Percentiles rank a stretch among this genome's conserved stretches.
These are phyloP conservation scores for Pavo muticus DNA, from an alignment of 2,113 vertebrate genomes.

Conservation along the genomic window DNA sequence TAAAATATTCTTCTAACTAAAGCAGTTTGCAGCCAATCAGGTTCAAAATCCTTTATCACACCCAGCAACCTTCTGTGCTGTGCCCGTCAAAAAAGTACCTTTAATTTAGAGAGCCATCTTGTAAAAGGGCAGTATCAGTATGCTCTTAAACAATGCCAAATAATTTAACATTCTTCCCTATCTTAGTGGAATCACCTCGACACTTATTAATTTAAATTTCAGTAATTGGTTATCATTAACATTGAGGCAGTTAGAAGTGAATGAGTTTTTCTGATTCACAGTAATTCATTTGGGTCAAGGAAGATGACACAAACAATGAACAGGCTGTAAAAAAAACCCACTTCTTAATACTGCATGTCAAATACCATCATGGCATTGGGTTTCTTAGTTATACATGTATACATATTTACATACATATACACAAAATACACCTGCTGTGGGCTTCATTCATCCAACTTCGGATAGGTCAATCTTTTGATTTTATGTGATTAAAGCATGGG, in stretches of 20 bases:
- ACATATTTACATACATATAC: not conserved
- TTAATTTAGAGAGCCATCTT: not conserved
- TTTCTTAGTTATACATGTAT: not conserved
- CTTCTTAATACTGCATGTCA: not conserved
- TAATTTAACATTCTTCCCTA: not conserved
- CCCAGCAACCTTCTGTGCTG: not conserved
- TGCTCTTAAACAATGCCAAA: not conserved
- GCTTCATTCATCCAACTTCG: not conserved
- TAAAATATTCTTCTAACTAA: not conserved
- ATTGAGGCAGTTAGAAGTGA: not conserved
- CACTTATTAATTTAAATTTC: not conserved
- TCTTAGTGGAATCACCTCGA: not conserved
- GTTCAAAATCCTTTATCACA: slow-evolving; percentile 6
- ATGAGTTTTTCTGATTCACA: not conserved
- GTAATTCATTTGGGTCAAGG: not conserved
- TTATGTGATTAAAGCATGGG: not conserved
- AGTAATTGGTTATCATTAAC: not conserved
- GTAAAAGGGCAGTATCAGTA: not conserved
- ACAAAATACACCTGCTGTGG: not conserved
- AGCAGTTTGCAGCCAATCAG: not conserved
- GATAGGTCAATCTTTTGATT: not conserved
- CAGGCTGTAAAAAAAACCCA: not conserved
- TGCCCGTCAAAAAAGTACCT: not conserved
- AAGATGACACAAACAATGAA: not conserved
- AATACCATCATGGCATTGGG: not conserved